Base-by-base conservation (phyloP, 2,888 invertebrate species). In the Cryptophagus acutangulus region DNA sequence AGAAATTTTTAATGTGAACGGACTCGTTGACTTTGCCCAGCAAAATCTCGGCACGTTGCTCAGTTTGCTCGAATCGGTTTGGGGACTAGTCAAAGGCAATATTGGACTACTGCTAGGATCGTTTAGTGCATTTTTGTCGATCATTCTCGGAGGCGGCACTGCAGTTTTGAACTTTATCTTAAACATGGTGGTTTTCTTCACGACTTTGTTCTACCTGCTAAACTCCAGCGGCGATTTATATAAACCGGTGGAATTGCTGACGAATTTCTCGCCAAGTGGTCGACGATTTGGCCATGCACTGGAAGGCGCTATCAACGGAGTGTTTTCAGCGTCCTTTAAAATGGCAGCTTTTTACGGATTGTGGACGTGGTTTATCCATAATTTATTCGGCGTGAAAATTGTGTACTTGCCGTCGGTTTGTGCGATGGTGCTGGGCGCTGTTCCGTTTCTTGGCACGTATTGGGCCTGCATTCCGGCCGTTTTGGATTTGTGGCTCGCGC, bases 341-440 rank as follows among this genome's bases (percentile, higher is more conserved):
- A 90, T 97, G 81, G 90, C 94, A 1, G 75, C 88, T 0, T 99
- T 99, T 72, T 97, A 99, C 66, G 97, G 96, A 0, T 75, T 97
- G 48, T 99, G 96, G 82, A 97, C 97, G 0, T 99, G 96, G 93
- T 79, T 97, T 46, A 87, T 93, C 36, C 97, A 99, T 69, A 92
- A 90, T 51, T 73, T 97, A 8, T 96, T 97, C 65, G 89, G 89
- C 41, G 88, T 87, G 2, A 90, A 92, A 69, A 89, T 99, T 45
- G 90, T 97, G 20, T 97, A 95, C 68, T 76, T 97, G 49, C 96
- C 97, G 1, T 87, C 94, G 59, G 91, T 87, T 33, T 72, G 95
- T 57, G 97, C 95, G 1, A 88, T 93, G 1, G 76, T 96, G 38
- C 75, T 99, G 59, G 96, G 93, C 1, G 97, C 95, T 1, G 87